Base-by-base conservation (phyloP, 2,888 invertebrate genomes). In the Drosophila falleni region DNA sequence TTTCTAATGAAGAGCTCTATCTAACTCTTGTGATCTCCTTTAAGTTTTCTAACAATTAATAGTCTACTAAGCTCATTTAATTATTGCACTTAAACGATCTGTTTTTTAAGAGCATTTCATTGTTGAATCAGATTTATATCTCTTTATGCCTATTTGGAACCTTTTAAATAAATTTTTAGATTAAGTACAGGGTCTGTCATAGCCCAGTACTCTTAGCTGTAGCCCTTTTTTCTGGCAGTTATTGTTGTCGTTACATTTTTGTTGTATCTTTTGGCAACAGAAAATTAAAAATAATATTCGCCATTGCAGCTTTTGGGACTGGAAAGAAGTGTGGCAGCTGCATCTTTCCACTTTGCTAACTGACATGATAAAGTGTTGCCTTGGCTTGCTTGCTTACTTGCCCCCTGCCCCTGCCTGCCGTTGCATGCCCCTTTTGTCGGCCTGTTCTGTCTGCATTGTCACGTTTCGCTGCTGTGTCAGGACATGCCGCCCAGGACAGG, bases 341-440 rank as follows among this genome's bases (percentile, higher is more conserved):
- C 80, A 69, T 60, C 65, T 51, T 71, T 73, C 71, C 80, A 79
- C 82, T 82, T 67, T 79, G 83, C 78, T 71, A 86, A 80, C 86
- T 88, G 83, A 82, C 83, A 83, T 83, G 89, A 83, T 88, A 85
- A 83, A 83, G 86, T 82, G 83, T 86, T 82, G 88, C 87, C 86
- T 74, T 71, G 80, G 77, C 88, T 87, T 71, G 61, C 83, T 80
- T 64, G 39, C n/a, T 37, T n/a, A n/a, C n/a, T n/a, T n/a, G n/a
- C n/a, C n/a, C n/a, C n/a, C n/a, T 10, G 41, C 46, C 35, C 58
- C 62, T 29, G 41, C 41, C 55, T 41, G 19, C 13, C 35, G 29
- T 42, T 29, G 50, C 44, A 41, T 44, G 29, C 19, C 42, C 29
- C n/a, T 31, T 10, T 26, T 44, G n/a, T 23, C 39, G 16, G 44